Evolutionary conservation across 2,113 vertebrate species (phyloP).

Genomic region (Forbesichthys agassizii): DNA sequence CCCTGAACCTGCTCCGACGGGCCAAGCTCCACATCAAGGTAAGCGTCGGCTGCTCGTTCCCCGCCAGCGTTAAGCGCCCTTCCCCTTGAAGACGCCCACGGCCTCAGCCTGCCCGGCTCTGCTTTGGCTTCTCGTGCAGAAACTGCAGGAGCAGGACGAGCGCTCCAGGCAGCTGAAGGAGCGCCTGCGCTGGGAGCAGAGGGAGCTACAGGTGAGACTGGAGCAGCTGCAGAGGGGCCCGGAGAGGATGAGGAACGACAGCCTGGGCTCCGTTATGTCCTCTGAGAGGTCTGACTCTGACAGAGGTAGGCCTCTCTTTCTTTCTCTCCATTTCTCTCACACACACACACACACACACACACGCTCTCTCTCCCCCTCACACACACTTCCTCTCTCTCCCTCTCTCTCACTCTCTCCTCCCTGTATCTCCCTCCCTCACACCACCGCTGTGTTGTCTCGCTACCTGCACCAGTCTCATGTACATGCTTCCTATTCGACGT

Average conservation of each 20-base stretch:
- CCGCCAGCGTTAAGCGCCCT: too few species aligned
- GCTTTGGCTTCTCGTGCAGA: conserved; percentile 65
- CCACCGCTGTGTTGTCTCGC: neutral
- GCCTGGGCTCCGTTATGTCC: conserved; percentile 85
- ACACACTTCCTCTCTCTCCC: too few species aligned
- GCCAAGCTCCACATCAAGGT: conserved; percentile 93
- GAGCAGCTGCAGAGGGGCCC: conserved; percentile 76
- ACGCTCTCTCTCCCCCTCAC: neutral
- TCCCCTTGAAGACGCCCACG: too few species aligned
- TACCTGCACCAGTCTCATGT: too few species aligned
- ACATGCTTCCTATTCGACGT: neutral
- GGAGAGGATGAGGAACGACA: conserved; percentile 83
- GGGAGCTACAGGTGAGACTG: conserved; percentile 78
- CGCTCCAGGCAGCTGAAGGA: conserved; percentile 81
- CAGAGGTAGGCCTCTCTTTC: conserved; percentile 72
- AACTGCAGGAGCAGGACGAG: conserved; percentile 88
- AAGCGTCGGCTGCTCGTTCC: neutral
- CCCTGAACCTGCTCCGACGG: conserved; percentile 85
- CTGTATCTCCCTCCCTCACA: neutral
- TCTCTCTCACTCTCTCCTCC: too few species aligned
- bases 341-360: neutral
- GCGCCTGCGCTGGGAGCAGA: conserved; percentile 82
- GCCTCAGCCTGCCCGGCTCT: neutral
- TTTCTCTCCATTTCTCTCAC: too few species aligned
- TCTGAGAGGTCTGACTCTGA: conserved; percentile 88